These are phyloP conservation scores for Gambelia wislizenii DNA, from an alignment of 2,797 vertebrate species.

Conservation along the genomic window DNA sequence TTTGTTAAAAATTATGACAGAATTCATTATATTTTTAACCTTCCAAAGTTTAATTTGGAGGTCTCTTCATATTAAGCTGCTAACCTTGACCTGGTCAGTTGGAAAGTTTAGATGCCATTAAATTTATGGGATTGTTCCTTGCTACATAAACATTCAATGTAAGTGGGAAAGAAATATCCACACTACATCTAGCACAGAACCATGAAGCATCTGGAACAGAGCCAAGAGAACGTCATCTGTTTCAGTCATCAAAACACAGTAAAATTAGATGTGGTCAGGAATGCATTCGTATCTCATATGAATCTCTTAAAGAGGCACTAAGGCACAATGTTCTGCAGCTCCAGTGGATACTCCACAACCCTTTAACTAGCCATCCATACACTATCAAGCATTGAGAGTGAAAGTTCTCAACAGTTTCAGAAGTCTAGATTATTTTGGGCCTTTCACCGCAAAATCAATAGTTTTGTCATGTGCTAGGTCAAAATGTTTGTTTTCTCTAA, in stretches of 20 bases:
- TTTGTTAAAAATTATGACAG: background rate
- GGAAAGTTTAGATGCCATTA: too few species aligned
- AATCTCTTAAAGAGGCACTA: too few species aligned
- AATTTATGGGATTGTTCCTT: background rate
- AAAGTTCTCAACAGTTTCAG: background rate
- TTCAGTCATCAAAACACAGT: background rate
- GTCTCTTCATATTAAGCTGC: background rate
- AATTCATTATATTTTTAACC: too few species aligned
- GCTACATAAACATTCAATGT: too few species aligned
- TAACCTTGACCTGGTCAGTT: background rate
- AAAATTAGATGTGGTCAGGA: background rate
- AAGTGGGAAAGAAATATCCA: background rate
- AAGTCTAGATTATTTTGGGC: too few species aligned
- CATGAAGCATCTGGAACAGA: background rate
- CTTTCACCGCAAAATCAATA: background rate
- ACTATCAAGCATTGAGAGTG: background rate
- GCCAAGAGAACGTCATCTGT: background rate
- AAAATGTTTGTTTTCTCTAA: background rate
- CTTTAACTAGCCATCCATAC: background rate
- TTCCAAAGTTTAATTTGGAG: background rate
- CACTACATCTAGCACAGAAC: background rate
- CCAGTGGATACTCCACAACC: background rate
- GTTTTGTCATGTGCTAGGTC: background rate
- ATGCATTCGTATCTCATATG: background rate
- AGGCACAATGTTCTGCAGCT: too few species aligned